Percentiles rank a stretch among this genome's conserved stretches.
These are phyloP conservation scores for Fregata magnificens DNA, from an alignment of 2,113 vertebrate genomes.

Conservation along the genomic window DNA sequence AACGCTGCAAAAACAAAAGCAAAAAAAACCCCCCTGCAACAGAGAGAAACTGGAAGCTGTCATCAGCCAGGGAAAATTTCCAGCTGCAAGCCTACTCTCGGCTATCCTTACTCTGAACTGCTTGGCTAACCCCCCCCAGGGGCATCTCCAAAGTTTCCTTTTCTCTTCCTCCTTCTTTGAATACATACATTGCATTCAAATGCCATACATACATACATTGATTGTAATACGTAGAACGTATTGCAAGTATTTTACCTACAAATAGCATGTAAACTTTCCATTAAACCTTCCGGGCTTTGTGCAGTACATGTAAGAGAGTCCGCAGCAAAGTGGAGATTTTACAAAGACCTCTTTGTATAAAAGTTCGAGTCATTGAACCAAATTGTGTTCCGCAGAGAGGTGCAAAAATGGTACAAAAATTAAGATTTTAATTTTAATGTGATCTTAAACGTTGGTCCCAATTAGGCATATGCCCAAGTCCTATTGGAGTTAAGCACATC, in stretches of 20 bases:
- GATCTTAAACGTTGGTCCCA: slow-evolving; percentile 50
- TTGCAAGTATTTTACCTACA: not conserved
- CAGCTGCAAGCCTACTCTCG: not conserved
- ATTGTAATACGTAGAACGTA: not conserved
- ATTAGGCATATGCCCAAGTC: slow-evolving; percentile 38
- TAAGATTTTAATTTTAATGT: slow-evolving; percentile 60
- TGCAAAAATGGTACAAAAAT: not conserved
- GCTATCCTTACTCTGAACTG: not conserved
- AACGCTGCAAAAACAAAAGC: not conserved
- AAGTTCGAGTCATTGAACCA: not conserved
- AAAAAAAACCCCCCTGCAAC: not conserved
- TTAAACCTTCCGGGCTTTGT: not conserved
- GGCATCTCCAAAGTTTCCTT: not conserved
- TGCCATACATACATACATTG: not conserved
- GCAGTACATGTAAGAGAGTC: not conserved
- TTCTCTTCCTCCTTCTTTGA: slow-evolving; percentile 22
- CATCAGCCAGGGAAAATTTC: not conserved
- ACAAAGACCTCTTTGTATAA: not conserved
- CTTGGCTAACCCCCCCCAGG: not conserved
- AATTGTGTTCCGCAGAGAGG: not conserved
- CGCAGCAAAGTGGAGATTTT: not conserved
- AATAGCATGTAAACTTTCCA: not conserved
- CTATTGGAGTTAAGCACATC: slow-evolving; percentile 48
- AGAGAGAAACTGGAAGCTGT: not conserved
- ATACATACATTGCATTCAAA: not conserved